Evolutionary conservation across 64 coral and sea anemone species (phyloP), one percentile per base, ranked within the genome.

Genomic region (Anthopleura sola): DNA sequence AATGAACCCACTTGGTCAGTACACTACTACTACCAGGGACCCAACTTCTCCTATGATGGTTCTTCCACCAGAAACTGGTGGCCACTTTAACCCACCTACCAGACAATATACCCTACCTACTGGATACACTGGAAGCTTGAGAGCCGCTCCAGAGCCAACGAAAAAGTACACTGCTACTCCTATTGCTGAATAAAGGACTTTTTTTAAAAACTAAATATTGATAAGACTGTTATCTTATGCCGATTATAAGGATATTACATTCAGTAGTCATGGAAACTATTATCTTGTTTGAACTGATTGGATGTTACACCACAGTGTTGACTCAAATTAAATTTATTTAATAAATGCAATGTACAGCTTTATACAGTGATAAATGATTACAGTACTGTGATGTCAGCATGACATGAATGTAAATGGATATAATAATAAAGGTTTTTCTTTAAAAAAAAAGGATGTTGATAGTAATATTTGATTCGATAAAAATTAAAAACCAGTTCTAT

Each of bases 171-270:
- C 60, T 23, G 15, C 36, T 49, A 7, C 68, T 80, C 89, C 83
- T 66, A 77, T 91, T 24, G 89, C 75, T 16, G 84, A 91, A 53
- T 91, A 33, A 76, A 20, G 36, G 40, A 75, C 39, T 17, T 82
- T 68, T 77, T 71, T 50, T 49, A 74, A 47, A n/a, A 24, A 75
- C 36, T 49, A 33, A 32, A 36, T 16, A 24, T 34, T 69, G 12
- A 69, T 24, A 26, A 21, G 19, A 24, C 13, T 69, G 29, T 34
- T 71, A 71, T 29, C 66, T 36, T 71, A 32, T 33, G 66, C 66
- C 34, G 13, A 71, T 71, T 71, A 29, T 32, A 71, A 53, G 50
- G 66, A 71, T 26, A 62, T 26, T 62, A 62, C 5, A n/a, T 62
- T 3, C 29, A 34, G 66, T 71, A 34, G 66, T 71, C n/a, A 62